These are phyloP conservation scores for Bellardia pandia DNA, from an alignment of 2,888 invertebrate genomes.

Conservation along the genomic window DNA sequence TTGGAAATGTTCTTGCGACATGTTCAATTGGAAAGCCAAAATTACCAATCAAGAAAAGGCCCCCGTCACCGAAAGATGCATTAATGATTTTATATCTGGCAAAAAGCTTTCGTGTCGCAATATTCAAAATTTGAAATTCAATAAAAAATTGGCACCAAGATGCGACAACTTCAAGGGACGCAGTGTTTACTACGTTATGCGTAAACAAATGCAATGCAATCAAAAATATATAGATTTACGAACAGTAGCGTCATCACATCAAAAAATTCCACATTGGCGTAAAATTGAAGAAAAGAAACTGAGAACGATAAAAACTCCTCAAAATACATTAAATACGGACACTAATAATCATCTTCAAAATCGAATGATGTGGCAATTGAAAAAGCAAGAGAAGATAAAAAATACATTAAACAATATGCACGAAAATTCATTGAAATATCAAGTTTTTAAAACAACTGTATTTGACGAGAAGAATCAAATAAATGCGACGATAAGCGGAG, in stretches of 20 bases:
- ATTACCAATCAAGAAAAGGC: slow-evolving; percentile 85
- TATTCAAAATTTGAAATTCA: slow-evolving; percentile 85
- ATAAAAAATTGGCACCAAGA: slow-evolving; percentile 87
- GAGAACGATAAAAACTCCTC: slow-evolving; percentile 16
- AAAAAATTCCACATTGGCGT: slow-evolving; percentile 74
- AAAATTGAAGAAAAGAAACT: slow-evolving; percentile 63
- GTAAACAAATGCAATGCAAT: slow-evolving; percentile 85
- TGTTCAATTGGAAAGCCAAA: slow-evolving; percentile 87
- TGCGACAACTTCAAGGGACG: slow-evolving; percentile 86
- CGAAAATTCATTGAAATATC: slow-evolving; percentile 75
- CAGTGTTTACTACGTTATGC: slow-evolving; percentile 87
- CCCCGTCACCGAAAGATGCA: slow-evolving; percentile 77
- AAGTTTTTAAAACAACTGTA: slow-evolving; percentile 61
- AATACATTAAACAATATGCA: slow-evolving; percentile 62
- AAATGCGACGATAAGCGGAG: slow-evolving; percentile 23
- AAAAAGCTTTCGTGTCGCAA: slow-evolving; percentile 79
- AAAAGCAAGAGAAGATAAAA: slow-evolving; percentile 64
- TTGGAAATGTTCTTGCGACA: slow-evolving; percentile 89
- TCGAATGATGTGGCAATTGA: slow-evolving; percentile 62
- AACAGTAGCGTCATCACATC: slow-evolving; percentile 50
- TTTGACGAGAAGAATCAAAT: slow-evolving; percentile 18
- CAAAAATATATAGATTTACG: slow-evolving; percentile 68
- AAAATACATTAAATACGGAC: neutral
- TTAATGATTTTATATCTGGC: slow-evolving; percentile 78
- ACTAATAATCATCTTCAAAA: slow-evolving; percentile 20